Percentiles rank a stretch among this genome's conserved stretches.
phyloP scores from a whole-genome alignment of 2,113 vertebrate species.

The Pan paniscus region DNA sequence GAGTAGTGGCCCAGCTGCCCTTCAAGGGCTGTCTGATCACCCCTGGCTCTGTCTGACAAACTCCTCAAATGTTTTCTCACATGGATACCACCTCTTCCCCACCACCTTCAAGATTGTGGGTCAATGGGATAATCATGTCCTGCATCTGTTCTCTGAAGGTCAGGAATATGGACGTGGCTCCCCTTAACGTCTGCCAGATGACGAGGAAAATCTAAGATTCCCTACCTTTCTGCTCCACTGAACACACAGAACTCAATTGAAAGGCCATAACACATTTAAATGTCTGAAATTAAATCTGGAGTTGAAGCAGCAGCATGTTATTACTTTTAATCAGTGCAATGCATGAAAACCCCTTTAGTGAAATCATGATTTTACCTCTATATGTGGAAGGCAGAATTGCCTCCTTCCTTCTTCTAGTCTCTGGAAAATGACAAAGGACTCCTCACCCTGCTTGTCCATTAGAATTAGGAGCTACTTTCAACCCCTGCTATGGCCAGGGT shows the following conservation, averaged over 20 bases:
- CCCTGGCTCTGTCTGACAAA: neutral
- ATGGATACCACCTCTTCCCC: neutral
- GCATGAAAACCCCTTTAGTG: conserved; percentile 45
- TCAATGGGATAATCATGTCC: neutral
- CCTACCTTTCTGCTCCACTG: neutral
- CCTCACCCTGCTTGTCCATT: neutral
- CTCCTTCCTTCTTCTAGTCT: neutral
- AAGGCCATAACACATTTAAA: conserved; percentile 59
- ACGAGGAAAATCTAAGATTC: conserved; percentile 38
- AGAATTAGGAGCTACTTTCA: neutral
- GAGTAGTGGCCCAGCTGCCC: neutral
- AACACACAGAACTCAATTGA: conserved; percentile 60
- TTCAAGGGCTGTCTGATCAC: neutral
- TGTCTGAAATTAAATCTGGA: conserved; percentile 74
- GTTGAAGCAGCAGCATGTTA: conserved; percentile 55
- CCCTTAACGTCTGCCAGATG: neutral
- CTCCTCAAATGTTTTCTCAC: neutral
- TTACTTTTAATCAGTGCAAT: conserved; percentile 70
- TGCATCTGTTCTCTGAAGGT: neutral
- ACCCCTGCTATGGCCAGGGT: neutral
- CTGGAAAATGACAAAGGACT: neutral
- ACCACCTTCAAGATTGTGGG: neutral
- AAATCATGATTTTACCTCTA: conserved; percentile 56
- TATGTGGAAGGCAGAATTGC: neutral
- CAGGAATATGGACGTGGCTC: neutral